Conservation (phyloP, 2,113 vertebrate genomes). For the Oncorhynchus clarkii region DNA sequence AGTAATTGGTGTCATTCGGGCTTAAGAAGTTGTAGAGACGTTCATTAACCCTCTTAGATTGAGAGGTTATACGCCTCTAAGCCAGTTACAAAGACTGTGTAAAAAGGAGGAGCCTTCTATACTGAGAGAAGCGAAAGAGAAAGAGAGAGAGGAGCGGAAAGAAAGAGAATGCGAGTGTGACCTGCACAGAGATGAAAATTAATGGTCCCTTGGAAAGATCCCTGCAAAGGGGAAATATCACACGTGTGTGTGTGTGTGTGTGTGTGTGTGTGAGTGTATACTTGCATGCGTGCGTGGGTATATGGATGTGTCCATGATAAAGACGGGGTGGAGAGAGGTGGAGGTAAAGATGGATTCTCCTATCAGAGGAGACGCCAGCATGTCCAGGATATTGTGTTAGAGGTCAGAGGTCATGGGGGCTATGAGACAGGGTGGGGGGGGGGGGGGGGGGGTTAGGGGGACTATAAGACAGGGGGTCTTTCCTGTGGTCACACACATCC, state of each 20-base stretch:
- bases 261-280: constrained; percentile 6
- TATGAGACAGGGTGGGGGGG: background rate
- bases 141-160: background rate
- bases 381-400: background rate
- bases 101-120: background rate
- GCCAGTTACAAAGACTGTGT: background rate
- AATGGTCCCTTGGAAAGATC: constrained; percentile 32
- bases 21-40: background rate
- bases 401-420: background rate
- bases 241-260: background rate
- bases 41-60: background rate
- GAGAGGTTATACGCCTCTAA: background rate
- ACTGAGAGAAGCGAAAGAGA: background rate
- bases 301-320: background rate
- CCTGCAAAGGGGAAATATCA: background rate
- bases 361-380: background rate
- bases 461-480: background rate
- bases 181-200: constrained; percentile 18
- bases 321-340: background rate
- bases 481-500: background rate
- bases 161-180: background rate
- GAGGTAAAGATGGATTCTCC: background rate
- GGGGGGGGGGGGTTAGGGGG: background rate
- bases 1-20: background rate
- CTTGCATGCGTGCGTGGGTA: constrained; percentile 22